Conservation (phyloP, 2,888 invertebrate genomes). For the Vanessa cardui region DNA sequence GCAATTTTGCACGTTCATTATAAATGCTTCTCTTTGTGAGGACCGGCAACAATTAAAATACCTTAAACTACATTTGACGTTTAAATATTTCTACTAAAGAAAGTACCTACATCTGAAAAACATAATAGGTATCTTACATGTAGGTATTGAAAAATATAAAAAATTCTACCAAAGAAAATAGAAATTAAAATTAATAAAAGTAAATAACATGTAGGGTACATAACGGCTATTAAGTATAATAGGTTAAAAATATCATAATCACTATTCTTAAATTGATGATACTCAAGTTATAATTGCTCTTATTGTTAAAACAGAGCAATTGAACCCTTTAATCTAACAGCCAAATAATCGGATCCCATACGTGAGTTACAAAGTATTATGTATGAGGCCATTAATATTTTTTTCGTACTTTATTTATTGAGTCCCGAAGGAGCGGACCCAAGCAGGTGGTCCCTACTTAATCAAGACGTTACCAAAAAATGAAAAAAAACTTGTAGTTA, state of each 20-base stretch:
- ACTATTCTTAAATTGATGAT: not conserved
- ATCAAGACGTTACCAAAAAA: conserved; percentile 81
- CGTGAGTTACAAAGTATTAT: conserved; percentile 73
- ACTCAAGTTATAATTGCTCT: not conserved
- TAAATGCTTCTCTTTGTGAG: conserved; percentile 56
- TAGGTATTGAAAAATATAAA: no score
- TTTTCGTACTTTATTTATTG: conserved; percentile 73
- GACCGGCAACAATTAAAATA: conserved; percentile 24
- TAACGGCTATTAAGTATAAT: not conserved
- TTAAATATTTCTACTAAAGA: not conserved
- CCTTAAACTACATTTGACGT: not conserved
- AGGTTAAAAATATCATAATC: not conserved
- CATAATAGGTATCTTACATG: not conserved
- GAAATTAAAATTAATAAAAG: no score
- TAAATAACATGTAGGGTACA: no score
- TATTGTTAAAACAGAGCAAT: not conserved
- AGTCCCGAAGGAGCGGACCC: conserved; percentile 64
- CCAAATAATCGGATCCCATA: conserved; percentile 61
- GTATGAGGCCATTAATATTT: conserved; percentile 75
- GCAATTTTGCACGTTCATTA: conserved; percentile 67
- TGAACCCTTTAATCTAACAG: conserved; percentile 61
- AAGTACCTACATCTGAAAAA: no score
- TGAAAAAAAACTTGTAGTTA: conserved; percentile 66
- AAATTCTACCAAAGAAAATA: no score
- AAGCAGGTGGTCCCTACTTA: conserved; percentile 81